phyloP scores from a whole-genome alignment of 2,888 invertebrate genomes.

The Xestoiulus laeticollis region DNA sequence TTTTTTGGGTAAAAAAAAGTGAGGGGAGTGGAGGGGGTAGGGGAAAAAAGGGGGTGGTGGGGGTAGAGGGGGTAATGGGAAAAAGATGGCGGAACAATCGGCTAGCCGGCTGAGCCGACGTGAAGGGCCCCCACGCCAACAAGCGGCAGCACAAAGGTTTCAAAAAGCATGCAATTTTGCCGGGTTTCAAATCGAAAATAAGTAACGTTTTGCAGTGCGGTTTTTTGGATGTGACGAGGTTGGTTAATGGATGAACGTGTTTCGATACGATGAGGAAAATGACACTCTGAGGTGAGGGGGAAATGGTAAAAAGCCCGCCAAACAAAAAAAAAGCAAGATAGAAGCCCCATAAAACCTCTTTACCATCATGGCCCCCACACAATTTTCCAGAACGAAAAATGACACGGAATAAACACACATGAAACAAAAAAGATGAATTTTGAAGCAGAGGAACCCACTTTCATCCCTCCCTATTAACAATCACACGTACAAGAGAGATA shows the following conservation, averaged over 20 bases:
- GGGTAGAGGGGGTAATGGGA: not conserved
- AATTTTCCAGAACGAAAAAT: not conserved
- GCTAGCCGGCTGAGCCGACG: slow-evolving; percentile 29
- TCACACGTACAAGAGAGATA: slow-evolving; percentile 49
- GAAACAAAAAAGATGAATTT: not conserved
- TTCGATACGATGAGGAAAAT: not conserved
- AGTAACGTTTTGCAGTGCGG: not conserved
- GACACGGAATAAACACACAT: not conserved
- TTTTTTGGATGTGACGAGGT: slow-evolving; percentile 12
- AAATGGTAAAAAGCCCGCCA: not conserved
- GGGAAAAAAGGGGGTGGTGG: not conserved
- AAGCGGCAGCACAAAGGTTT: slow-evolving; percentile 37
- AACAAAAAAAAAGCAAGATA: slow-evolving; percentile 7
- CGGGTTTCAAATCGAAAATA: not conserved
- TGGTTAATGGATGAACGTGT: not conserved
- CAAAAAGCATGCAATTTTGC: not conserved
- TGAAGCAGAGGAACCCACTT: not conserved
- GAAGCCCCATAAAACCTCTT: not conserved
- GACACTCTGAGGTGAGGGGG: not conserved
- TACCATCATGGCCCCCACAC: not conserved
- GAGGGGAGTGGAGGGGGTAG: too few species aligned
- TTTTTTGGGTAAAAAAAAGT: not conserved
- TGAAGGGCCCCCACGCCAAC: slow-evolving; percentile 34
- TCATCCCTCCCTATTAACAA: slow-evolving; percentile 45
- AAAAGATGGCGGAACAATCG: slow-evolving; percentile 21